phyloP scores from a whole-genome alignment of 2,797 vertebrate species.

The Hafferia zeledoni region DNA sequence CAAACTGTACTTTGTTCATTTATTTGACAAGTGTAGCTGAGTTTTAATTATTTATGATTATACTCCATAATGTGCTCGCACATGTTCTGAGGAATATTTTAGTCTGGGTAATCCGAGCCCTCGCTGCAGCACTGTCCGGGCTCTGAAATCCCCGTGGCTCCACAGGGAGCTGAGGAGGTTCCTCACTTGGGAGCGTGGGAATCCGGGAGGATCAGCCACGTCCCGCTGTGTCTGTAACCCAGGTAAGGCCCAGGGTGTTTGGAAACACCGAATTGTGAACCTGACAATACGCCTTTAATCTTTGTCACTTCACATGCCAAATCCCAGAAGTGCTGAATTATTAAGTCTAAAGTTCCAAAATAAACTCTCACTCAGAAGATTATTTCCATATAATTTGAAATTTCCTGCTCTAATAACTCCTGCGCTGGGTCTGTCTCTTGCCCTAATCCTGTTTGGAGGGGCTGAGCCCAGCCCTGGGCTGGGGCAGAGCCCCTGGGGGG shows the following conservation, averaged over 20 bases:
- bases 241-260: background rate
- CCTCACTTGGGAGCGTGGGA: background rate
- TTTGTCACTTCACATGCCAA: constrained; percentile 66
- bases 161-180: background rate
- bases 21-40: constrained; percentile 61
- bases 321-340: constrained; percentile 68
- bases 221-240: background rate
- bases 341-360: constrained; percentile 70
- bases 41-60: constrained; percentile 67
- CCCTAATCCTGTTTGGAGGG: constrained; percentile 42
- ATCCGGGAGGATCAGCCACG: background rate
- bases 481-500: background rate
- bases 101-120: background rate
- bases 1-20: constrained; percentile 58
- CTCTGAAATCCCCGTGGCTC: background rate
- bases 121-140: background rate
- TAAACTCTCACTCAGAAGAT: constrained; percentile 64
- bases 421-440: constrained; percentile 26
- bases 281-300: constrained; percentile 57
- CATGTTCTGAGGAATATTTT: constrained; percentile 25
- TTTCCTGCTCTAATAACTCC: constrained; percentile 74
- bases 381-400: constrained; percentile 72
- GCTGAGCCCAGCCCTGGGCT: constrained; percentile 22
- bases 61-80: constrained; percentile 19
- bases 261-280: background rate